Conservation (phyloP, 64 coral and sea anemone genomes). For the Stylophora pistillata region DNA sequence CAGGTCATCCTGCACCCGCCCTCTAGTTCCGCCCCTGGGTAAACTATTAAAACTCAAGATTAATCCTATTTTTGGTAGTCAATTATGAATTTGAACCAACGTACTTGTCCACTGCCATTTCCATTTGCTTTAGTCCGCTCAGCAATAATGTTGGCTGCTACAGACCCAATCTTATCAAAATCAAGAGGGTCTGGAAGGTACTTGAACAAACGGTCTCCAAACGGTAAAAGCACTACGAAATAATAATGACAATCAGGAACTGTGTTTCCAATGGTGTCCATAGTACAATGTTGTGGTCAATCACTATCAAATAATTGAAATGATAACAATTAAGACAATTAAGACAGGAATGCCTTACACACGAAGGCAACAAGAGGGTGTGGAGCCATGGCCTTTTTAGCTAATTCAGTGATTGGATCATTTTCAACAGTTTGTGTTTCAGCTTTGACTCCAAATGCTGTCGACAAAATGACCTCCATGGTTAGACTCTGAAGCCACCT, state of each 20-base stretch:
- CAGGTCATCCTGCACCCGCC: no score
- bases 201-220: background rate
- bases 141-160: conserved; percentile 10
- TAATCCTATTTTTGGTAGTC: no score
- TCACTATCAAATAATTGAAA: no score
- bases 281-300: no score
- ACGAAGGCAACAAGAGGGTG: background rate
- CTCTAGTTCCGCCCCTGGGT: no score
- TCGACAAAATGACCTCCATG: conserved; percentile 42
- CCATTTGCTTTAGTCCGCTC: conserved; percentile 10
- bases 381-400: conserved; percentile 11
- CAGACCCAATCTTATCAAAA: background rate
- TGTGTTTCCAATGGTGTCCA: background rate
- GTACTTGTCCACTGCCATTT: background rate
- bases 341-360: background rate
- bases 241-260: background rate
- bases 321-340: no score
- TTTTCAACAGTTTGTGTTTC: conserved; percentile 42
- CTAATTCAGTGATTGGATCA: conserved; percentile 28
- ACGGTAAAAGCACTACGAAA: conserved; percentile 11
- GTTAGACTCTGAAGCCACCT: conserved; percentile 33
- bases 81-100: background rate
- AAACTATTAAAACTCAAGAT: no score
- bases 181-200: background rate
- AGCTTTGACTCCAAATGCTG: conserved; percentile 40